phyloP scores from a whole-genome alignment of 2,888 invertebrate genomes.

The Nebria brevicollis region DNA sequence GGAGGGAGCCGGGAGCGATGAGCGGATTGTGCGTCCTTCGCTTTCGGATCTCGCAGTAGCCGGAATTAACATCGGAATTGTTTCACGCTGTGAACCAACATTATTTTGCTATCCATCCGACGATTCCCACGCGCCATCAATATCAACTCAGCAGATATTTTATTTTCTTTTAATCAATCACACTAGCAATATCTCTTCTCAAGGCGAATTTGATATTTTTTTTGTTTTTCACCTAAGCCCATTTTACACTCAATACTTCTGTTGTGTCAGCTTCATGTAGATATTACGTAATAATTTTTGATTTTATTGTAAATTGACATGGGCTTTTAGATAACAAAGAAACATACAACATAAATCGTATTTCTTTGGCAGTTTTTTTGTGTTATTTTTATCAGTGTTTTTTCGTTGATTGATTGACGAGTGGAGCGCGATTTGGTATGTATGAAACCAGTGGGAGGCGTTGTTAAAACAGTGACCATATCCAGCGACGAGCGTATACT shows the following conservation, averaged over 20 bases:
- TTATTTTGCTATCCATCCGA: slow-evolving; percentile 20
- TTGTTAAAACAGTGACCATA: slow-evolving; percentile 49
- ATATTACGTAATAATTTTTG: too few relatives aligned
- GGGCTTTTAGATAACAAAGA: background rate
- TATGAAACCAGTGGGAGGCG: slow-evolving; percentile 49
- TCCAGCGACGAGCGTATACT: slow-evolving; percentile 42
- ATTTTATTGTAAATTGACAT: background rate
- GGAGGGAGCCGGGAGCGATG: background rate
- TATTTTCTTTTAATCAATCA: background rate
- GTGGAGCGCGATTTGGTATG: slow-evolving; percentile 51
- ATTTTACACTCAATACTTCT: background rate
- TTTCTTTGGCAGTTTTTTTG: background rate
- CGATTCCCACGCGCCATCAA: slow-evolving; percentile 33
- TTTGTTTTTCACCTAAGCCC: background rate
- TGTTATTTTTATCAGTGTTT: slow-evolving; percentile 3
- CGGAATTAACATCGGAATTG: slow-evolving; percentile 45
- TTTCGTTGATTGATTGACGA: slow-evolving; percentile 31
- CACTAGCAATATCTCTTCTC: background rate
- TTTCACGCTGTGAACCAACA: slow-evolving; percentile 42
- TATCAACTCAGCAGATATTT: background rate
- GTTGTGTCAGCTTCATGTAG: background rate
- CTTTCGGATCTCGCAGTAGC: slow-evolving; percentile 19
- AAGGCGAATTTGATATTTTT: background rate
- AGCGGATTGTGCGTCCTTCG: slow-evolving; percentile 16
- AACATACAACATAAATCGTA: background rate